Evolutionary conservation across 1,140 invertebrate genomes (phyloP), one percentile per base, ranked within the genome.

Genomic region (Atopsyche davidsoni): DNA sequence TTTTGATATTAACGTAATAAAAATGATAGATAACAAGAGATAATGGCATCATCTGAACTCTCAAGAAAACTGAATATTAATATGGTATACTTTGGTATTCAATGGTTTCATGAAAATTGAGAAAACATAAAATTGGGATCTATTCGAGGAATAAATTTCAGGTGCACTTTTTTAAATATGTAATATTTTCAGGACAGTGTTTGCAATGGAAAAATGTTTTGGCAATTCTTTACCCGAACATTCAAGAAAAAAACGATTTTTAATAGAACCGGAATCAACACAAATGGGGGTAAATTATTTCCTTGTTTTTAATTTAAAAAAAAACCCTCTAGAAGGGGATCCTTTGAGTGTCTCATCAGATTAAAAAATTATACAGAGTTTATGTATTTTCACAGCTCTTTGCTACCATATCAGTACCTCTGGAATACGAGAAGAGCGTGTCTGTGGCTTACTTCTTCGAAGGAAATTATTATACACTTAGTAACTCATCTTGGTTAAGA

Each of bases 371-470:
- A 28, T 28, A 28, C 6, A 28, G 6, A 28, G 6, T 28, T 28
- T 28, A 28, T 47, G 18, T 46, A 13, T 40, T 40, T 47, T 23
- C 13, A 38, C 50, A 73, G 71, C 61, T 70, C 4, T 70, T 72
- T 36, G 60, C 56, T 1, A 71, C 71, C 11, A 51, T 72, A 11
- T 67, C 71, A 0, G 46, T 72, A 1, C 71, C 71, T 0, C 48
- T 73, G 1, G 60, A 68, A 19, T 55, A 64, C 1, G 58, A 65
- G 2, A 58, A 56, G 0, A 55, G 62, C 13, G 66, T 68, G 1
- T 69, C 64, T 36, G 64, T 72, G 19, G 67, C 69, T 3, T 73
- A 70, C 64, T 73, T 73, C 55, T 65, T 66, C 43, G 71, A 73
- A 59, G 71, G 68, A 0, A 72, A 69, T 44, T 72, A 72, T 50